A percentile compares a stretch with the other conserved stretches of the same genome.
These are phyloP conservation scores for Clupea harengus DNA, from an alignment of 2,113 vertebrate genomes.

Conservation along the genomic window DNA sequence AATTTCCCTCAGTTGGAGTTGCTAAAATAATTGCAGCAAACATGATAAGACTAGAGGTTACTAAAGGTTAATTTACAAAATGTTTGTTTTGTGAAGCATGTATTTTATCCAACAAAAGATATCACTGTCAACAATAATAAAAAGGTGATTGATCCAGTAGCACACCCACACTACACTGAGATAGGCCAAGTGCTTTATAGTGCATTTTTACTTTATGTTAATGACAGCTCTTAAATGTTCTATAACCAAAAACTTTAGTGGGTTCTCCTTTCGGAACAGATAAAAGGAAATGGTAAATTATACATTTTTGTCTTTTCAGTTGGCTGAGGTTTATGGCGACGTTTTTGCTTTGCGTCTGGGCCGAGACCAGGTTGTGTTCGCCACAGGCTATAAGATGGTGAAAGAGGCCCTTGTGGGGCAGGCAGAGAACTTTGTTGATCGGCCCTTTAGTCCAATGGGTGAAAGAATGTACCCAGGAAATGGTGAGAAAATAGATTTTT, in stretches of 20 bases:
- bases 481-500: neutral
- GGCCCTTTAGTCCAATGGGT: neutral
- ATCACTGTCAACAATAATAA: too few species aligned
- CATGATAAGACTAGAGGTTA: too few species aligned
- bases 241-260: neutral
- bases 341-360: conserved; percentile 9
- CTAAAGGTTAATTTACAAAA: too few species aligned
- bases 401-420: conserved; percentile 67
- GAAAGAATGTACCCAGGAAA: neutral
- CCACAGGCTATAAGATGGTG: conserved; percentile 57
- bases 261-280: neutral
- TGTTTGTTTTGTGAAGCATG: too few species aligned
- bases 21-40: too few species aligned
- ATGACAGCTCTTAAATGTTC: neutral
- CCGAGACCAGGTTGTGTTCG: rapidly evolving
- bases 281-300: neutral
- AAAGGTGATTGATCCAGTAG: too few species aligned
- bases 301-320: conserved; percentile 43
- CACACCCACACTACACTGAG: too few species aligned
- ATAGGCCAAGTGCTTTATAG: too few species aligned
- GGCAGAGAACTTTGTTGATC: conserved; percentile 52
- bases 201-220: too few species aligned
- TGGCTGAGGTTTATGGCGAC: conserved; percentile 59
- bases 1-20: too few species aligned
- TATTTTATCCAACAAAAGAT: too few species aligned